Percentiles rank a stretch among this genome's conserved stretches.
These are phyloP conservation scores for Phenacoccus solenopsis DNA, from an alignment of 1,140 invertebrate species.

Conservation along the genomic window DNA sequence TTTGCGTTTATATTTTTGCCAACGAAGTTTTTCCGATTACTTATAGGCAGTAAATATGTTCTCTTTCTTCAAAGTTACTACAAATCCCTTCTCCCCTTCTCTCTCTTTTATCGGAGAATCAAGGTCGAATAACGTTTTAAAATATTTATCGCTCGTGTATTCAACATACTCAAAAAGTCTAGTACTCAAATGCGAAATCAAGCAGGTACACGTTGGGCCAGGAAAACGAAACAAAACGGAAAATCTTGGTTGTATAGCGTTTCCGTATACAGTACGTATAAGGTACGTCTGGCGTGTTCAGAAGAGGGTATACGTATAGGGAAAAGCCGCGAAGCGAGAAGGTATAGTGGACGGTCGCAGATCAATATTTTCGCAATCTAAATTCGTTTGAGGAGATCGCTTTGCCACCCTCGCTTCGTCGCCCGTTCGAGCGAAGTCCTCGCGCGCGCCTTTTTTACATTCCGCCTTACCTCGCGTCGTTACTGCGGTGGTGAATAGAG, in stretches of 20 bases:
- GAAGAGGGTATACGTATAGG: background rate
- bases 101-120: too few relatives aligned
- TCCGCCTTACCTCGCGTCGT: slow-evolving; percentile 21
- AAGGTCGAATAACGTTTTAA: too few relatives aligned
- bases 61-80: too few relatives aligned
- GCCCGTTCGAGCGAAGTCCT: too few relatives aligned
- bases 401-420: background rate
- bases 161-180: too few relatives aligned
- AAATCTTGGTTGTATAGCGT: slow-evolving; percentile 1
- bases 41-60: too few relatives aligned
- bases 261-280: background rate
- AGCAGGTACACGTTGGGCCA: background rate
- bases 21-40: too few relatives aligned
- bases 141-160: too few relatives aligned
- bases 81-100: too few relatives aligned
- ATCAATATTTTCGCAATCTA: slow-evolving; percentile 19
- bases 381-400: background rate
- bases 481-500: background rate
- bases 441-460: slow-evolving; percentile 12
- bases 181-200: too few relatives aligned
- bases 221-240: background rate
- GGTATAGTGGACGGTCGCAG: background rate
- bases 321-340: slow-evolving; percentile 4
- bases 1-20: too few relatives aligned
- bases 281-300: background rate